A percentile compares a stretch with the other conserved stretches of the same genome.
Evolutionary conservation across 2,113 vertebrate species (phyloP).

Genomic region (Peromyscus polionotus): DNA sequence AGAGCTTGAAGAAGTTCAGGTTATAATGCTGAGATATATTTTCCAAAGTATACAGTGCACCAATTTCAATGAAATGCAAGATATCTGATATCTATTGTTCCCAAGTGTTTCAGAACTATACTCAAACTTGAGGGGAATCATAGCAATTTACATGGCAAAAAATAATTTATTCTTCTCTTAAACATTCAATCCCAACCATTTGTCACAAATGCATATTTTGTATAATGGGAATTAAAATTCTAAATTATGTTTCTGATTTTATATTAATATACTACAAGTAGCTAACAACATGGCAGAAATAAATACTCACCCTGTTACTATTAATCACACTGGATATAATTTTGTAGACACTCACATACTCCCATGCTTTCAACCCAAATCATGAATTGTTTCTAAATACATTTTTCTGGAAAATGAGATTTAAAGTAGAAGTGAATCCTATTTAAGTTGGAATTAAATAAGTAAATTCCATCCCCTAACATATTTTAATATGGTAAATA

Average conservation of each 20-base stretch:
- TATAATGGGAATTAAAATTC: neutral
- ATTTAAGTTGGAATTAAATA: neutral
- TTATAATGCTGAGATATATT: neutral
- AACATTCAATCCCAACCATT: neutral
- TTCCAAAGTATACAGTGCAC: neutral
- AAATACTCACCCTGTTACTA: neutral
- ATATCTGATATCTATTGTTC: neutral
- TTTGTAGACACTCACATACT: neutral
- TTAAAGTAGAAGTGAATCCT: constrained; percentile 29
- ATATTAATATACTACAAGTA: neutral
- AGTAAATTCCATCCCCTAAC: neutral
- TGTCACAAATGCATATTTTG: neutral
- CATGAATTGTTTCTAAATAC: neutral
- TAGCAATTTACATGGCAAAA: neutral
- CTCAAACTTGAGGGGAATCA: neutral
- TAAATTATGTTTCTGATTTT: neutral
- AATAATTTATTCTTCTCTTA: neutral
- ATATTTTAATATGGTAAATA: neutral
- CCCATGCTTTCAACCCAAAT: neutral
- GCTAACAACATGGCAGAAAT: neutral
- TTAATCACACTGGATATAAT: neutral
- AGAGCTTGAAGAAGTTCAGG: neutral
- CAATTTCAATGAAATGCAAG: neutral
- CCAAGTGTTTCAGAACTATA: neutral
- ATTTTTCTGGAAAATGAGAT: constrained; percentile 16